Percentiles rank a stretch among this genome's conserved stretches.
Conservation (phyloP, 2,797 vertebrate genomes). For the Pangasius krempfi region DNA sequence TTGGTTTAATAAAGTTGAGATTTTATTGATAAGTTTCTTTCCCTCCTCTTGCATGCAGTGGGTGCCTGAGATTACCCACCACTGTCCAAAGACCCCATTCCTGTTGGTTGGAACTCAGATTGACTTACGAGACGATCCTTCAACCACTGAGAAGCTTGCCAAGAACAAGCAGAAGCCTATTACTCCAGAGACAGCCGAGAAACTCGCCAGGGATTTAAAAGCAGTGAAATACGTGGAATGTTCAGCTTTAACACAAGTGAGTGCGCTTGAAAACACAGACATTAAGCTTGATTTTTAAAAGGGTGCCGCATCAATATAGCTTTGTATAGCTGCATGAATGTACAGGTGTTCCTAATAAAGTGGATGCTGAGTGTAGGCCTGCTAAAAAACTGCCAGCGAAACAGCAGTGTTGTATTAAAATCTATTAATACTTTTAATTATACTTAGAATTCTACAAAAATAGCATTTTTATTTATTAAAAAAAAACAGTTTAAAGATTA, state of each 20-base stretch:
- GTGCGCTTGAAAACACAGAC: neutral
- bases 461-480: too few species aligned
- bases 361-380: too few species aligned
- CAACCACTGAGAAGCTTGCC: constrained; percentile 79
- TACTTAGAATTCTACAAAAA: too few species aligned
- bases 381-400: neutral
- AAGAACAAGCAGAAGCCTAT: constrained; percentile 84
- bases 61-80: constrained; percentile 80
- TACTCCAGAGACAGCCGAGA: constrained; percentile 77
- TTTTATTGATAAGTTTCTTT: neutral
- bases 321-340: neutral
- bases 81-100: constrained; percentile 84
- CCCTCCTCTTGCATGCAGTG: constrained; percentile 65
- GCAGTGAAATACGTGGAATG: constrained; percentile 85
- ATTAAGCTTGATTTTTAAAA: neutral
- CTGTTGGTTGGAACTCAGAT: constrained; percentile 83
- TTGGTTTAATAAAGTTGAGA: neutral
- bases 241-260: constrained; percentile 80
- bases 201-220: constrained; percentile 79
- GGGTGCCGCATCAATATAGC: too few species aligned
- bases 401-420: neutral
- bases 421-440: too few species aligned
- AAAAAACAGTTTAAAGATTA: neutral
- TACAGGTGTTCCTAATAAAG: too few species aligned
- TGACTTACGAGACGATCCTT: constrained; percentile 80